Base-by-base conservation (phyloP, 2,113 vertebrate species). In the Trinectes maculatus region DNA sequence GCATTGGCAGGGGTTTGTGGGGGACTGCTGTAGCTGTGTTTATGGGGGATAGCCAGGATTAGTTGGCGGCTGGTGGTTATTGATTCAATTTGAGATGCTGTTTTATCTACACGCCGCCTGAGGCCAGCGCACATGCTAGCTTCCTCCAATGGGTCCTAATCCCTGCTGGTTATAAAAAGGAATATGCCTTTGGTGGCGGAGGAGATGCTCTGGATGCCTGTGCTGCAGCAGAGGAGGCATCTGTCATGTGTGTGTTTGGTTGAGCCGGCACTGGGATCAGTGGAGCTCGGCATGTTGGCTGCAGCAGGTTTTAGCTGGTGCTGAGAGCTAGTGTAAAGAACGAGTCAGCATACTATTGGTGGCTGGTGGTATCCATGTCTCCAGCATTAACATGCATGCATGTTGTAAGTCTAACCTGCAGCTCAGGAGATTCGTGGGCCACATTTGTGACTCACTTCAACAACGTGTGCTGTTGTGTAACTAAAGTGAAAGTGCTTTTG, bases 41-140 rank as follows among this genome's bases (percentile, higher is more conserved):
- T 85, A 82, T 71, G 68, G 70, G 71, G 82, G 74, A 80, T 85
- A 78, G 78, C 56, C 63, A 42, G 90, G 90, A 91, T 91, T 90
- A 87, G 79, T 59, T 73, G 86, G 76, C 84, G 82, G 83, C 85
- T 75, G 80, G 87, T 51, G 76, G 85, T 89, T 91, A 88, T 86
- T 89, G 87, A 90, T 89, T 91, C 82, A 87, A 90, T 90, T 91
- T 89, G 84, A 85, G 83, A 85, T 87, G 82, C 87, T 87, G 85
- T 90, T 89, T 87, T 71, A 87, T 89, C 87, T 82, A 82, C 82
- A 48, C 77, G 88, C 84, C 64, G 22, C 79, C 77, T 76, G 78
- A 81, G 83, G 78, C 85, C 56, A 16, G 57, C 28, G 71, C 85
- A 87, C 87, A 84, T 85, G 81, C 83, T 79, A 62, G 84, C 75